Base-by-base conservation (phyloP, 2,113 vertebrate species). In the Phyllopteryx taeniolatus region DNA sequence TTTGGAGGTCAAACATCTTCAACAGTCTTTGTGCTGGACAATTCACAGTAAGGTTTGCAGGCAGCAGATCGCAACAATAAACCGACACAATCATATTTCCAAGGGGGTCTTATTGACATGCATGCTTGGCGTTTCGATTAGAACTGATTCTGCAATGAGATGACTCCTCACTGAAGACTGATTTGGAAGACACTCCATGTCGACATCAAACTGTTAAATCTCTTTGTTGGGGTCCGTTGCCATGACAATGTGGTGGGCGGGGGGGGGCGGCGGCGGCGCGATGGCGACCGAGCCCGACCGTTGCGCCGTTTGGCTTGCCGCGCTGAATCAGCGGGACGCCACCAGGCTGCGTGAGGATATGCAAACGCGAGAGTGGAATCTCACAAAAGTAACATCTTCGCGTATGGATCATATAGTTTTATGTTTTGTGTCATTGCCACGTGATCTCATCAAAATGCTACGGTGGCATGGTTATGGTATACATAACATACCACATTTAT, bases 181-280 rank as follows among this genome's bases (percentile, higher is more conserved):
- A 51, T 79, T 56, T 54, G 35, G 67, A 72, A 74, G 49, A 70
- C 61, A 74, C 56, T 76, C 71, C 49, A 15, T 60, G 62, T 80
- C 76, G 53, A 44, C 63, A 49, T 76, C 49, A 70, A 83, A 79
- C 77, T 74, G 74, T 77, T 72, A 73, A 73, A 74, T 70, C 64
- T 79, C 64, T 19, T 72, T 63, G 68, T n/a, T 49, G 68, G 60
- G 63, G 74, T 46, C 17, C 59, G 59, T 61, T 35, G 59, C 11
- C 59, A 61, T 61, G 59, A 33, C 59, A 33, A 61, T 17, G 15
- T 15, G 63, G 17, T 3, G 31, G 42, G 35, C n/a, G n/a, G 54
- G 71, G 33, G 54, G 68, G 15, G 22, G 63, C 27, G 8, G 57
- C 27, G 33, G 57, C 57, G 15, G 5, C 14, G 59, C 27, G 31